These are phyloP conservation scores for Promerops cafer DNA, from an alignment of 2,113 vertebrate species.

Conservation along the genomic window DNA sequence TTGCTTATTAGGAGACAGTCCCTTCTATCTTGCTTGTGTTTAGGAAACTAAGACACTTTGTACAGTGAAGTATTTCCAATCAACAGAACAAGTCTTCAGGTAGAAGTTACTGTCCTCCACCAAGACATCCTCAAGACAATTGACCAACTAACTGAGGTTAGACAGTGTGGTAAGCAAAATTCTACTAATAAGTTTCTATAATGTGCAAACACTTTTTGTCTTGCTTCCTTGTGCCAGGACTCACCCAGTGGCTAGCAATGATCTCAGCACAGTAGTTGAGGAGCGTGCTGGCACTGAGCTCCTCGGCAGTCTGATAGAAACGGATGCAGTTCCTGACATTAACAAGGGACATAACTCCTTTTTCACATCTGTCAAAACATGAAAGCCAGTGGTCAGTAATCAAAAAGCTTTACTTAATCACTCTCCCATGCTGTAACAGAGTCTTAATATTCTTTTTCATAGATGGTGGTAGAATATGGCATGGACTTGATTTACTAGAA, in stretches of 20 bases:
- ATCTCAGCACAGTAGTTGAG: conserved; percentile 99
- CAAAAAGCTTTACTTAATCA: neutral
- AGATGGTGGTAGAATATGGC: neutral
- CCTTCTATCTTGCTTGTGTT: neutral
- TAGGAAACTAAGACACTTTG: neutral
- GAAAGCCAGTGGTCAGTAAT: neutral
- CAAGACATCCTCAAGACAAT: neutral
- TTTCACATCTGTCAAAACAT: conserved; percentile 85
- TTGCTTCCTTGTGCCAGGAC: neutral
- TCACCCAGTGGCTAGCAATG: conserved; percentile 98
- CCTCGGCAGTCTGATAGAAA: conserved; percentile 97
- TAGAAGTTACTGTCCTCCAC: neutral
- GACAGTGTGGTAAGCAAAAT: neutral
- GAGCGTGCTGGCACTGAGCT: conserved; percentile 86
- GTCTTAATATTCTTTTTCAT: neutral
- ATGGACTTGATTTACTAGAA: neutral
- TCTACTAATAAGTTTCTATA: neutral
- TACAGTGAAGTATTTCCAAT: neutral
- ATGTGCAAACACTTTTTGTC: neutral
- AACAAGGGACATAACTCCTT: conserved; percentile 96
- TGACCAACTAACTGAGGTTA: neutral
- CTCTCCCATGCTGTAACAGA: neutral
- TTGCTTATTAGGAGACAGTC: neutral
- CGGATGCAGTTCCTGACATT: conserved; percentile 98
- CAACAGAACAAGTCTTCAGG: neutral